Evolutionary conservation across 2,797 vertebrate species (phyloP), one percentile per base, ranked within the genome.

Genomic region (Anguilla marmorata): DNA sequence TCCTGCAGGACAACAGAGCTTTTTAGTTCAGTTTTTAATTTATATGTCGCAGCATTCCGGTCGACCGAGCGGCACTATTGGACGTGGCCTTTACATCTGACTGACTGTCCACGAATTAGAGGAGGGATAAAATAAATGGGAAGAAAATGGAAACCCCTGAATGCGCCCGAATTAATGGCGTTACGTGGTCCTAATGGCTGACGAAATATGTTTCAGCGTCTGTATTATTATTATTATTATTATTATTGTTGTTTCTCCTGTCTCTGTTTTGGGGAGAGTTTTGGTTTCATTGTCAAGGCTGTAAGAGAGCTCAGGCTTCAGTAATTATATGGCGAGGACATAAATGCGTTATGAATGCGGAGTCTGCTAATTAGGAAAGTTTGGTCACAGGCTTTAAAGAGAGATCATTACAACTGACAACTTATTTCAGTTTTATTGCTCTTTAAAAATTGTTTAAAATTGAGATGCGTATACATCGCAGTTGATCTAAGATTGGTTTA

Each of bases 11-110:
- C 93, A 90, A 93, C 90, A 92, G 94, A 92, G 92, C 94, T 92
- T 92, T 37, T 92, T 92, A 92, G 90, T 90, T 93, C 91, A 91
- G 92, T 95, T 91, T 94, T 93, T 95, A 93, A 95, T 96, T 96
- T 93, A 95, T 93, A 94, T 93, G 93, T 91, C 92, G 92, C 91
- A 89, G 89, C 92, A 92, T 93, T 94, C 91, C 91, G 91, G 93
- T 85, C 94, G 93, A 95, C 93, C 93, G 91, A 88, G 92, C 90
- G 90, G 90, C 93, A 91, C 92, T 92, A 91, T 93, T 92, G 92
- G 93, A 91, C 91, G 84, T 91, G 90, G 91, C 92, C 94, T 93
- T 95, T 93, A 37, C 1, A 95, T 96, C 92, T 90, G 88, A 90
- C 90, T 90, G 90, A 93, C 90, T 89, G 93, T 91, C 90, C 86